Evolutionary conservation across 2,888 invertebrate genomes (phyloP).

Genomic region (Lamellibrachia satsuma): DNA sequence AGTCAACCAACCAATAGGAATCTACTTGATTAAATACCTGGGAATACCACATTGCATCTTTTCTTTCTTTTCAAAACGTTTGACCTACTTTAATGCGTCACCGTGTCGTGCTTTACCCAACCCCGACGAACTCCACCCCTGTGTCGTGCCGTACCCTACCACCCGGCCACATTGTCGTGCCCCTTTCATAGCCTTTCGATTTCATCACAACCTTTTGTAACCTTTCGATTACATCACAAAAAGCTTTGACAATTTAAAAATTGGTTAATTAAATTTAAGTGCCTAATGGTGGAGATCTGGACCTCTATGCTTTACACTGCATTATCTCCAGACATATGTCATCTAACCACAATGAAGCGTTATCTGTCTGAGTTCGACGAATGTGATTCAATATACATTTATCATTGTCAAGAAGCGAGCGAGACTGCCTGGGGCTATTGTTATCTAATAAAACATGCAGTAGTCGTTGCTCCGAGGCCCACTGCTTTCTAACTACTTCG

Average conservation of each 20-base stretch:
- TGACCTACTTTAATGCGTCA: neutral
- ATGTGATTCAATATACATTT: neutral
- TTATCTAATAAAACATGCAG: neutral
- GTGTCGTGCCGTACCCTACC: no score
- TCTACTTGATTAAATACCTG: neutral
- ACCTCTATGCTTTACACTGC: neutral
- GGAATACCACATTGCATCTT: neutral
- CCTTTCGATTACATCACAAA: neutral
- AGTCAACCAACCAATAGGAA: neutral
- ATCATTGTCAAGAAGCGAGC: neutral
- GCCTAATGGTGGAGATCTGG: neutral
- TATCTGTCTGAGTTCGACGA: neutral
- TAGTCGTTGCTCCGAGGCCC: neutral
- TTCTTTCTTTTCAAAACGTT: neutral
- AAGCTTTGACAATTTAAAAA: neutral
- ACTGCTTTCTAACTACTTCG: neutral
- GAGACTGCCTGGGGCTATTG: neutral
- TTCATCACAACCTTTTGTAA: neutral
- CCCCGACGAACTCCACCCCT: neutral
- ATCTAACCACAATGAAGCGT: neutral
- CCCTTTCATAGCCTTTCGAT: no score
- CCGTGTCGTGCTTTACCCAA: neutral
- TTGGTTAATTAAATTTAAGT: neutral
- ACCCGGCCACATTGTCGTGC: no score
- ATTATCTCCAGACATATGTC: neutral